A percentile compares a stretch with the other conserved stretches of the same genome.
Evolutionary conservation across 2,797 vertebrate species (phyloP).

Genomic region (Molossus alvarezi): DNA sequence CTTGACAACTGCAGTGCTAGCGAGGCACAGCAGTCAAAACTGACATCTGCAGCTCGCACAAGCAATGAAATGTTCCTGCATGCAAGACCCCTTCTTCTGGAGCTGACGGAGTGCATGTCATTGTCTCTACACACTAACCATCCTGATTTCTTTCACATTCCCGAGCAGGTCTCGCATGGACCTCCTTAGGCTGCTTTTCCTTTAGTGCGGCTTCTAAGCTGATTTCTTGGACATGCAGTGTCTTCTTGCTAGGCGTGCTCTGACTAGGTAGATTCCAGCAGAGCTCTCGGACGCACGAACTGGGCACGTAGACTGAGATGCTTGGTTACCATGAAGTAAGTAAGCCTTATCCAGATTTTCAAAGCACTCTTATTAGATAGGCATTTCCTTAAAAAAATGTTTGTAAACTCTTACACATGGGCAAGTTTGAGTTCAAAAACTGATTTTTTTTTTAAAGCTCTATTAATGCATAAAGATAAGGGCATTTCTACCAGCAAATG

Average conservation of each 20-base stretch:
- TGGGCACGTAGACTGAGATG: conserved; percentile 88
- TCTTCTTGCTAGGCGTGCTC: conserved; percentile 90
- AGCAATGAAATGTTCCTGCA: conserved; percentile 54
- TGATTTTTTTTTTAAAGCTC: background rate
- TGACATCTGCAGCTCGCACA: conserved; percentile 68
- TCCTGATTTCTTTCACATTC: conserved; percentile 89
- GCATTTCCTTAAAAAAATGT: conserved; percentile 26
- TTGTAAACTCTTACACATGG: background rate
- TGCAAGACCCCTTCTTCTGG: conserved; percentile 82
- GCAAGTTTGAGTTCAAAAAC: conserved; percentile 42
- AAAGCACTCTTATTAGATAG: conserved; percentile 35
- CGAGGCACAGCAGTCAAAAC: conserved; percentile 65
- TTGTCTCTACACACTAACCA: conserved; percentile 88
- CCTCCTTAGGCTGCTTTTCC: conserved; percentile 83
- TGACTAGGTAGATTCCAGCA: conserved; percentile 88
- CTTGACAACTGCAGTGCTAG: background rate
- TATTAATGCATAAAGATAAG: background rate
- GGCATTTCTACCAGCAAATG: conserved; percentile 9
- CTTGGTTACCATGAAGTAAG: conserved; percentile 89
- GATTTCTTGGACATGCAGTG: conserved; percentile 88
- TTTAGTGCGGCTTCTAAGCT: conserved; percentile 89
- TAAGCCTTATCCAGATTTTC: conserved; percentile 84
- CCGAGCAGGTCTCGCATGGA: conserved; percentile 81
- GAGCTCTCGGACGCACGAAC: conserved; percentile 85
- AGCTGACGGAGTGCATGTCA: conserved; percentile 85